Conservation (phyloP, 2,113 vertebrate species). For the Brienomyrus brachyistius region DNA sequence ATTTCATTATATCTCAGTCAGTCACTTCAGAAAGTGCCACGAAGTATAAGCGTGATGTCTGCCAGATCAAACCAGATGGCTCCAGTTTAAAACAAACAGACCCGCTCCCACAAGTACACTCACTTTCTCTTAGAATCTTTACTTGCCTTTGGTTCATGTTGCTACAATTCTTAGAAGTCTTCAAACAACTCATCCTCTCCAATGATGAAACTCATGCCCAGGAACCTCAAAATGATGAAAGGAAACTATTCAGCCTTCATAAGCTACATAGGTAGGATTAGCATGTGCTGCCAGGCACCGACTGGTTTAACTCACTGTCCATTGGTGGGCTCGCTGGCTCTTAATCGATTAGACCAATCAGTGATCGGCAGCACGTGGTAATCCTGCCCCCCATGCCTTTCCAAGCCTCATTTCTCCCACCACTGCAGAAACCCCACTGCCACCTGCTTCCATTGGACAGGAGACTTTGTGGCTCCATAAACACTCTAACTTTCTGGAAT, state of each 20-base stretch:
- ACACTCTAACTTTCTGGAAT: background rate
- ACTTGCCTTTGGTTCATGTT: background rate
- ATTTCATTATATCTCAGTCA: background rate
- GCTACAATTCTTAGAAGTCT: background rate
- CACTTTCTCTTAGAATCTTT: background rate
- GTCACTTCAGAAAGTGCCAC: background rate
- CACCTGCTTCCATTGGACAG: background rate
- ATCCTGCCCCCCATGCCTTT: background rate
- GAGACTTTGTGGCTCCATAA: background rate
- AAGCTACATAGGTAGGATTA: background rate
- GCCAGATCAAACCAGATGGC: background rate
- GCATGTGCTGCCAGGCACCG: background rate
- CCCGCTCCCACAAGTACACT: background rate
- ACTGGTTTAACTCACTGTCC: background rate
- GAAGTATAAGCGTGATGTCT: background rate
- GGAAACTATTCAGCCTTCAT: background rate
- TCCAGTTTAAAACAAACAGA: background rate
- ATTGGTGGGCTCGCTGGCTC: background rate
- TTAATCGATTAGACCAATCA: background rate
- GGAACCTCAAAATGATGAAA: background rate
- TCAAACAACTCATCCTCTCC: background rate
- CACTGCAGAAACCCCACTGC: background rate
- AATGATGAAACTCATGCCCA: too few species aligned
- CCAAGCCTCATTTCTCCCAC: slow-evolving; percentile 4
- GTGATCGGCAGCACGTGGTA: background rate